Evolutionary conservation across 64 coral and sea anemone genomes (phyloP).

Genomic region (Porites australiensis): DNA sequence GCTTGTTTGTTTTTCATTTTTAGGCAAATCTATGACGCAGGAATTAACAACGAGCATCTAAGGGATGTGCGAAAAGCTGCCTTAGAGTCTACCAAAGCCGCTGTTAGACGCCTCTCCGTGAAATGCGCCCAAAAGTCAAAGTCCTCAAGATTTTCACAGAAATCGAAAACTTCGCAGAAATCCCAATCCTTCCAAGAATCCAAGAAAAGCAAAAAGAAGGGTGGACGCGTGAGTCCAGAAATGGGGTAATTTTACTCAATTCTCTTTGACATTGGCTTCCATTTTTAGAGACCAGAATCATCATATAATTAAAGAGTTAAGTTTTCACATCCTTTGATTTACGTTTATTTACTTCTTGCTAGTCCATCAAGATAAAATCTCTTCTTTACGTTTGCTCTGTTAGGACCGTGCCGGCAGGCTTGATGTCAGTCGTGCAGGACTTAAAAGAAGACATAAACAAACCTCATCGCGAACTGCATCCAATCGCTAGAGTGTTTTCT

Average conservation of each 20-base stretch:
- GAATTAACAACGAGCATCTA: conserved; percentile 56
- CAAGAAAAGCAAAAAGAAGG: background rate
- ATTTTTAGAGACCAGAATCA: no score
- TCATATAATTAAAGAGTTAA: no score
- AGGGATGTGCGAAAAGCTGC: conserved; percentile 65
- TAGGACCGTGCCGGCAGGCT: background rate
- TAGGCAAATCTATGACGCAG: conserved; percentile 85
- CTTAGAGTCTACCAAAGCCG: conserved; percentile 68
- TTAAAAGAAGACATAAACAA: conserved; percentile 40
- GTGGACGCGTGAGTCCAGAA: conserved; percentile 16
- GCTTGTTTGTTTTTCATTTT: background rate
- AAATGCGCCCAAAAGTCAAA: conserved; percentile 51
- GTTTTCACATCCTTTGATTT: no score
- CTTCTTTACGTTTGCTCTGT: background rate
- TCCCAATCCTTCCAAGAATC: background rate
- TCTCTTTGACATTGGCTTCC: no score
- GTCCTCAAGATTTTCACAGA: background rate
- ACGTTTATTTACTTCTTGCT: no score
- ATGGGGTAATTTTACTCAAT: background rate
- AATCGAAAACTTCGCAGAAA: background rate
- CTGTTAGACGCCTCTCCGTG: conserved; percentile 63
- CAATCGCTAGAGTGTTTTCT: conserved; percentile 11
- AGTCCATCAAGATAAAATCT: background rate
- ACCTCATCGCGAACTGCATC: conserved; percentile 43
- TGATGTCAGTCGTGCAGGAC: background rate